phyloP scores from a whole-genome alignment of 2,888 invertebrate genomes.

The Cacoxenus indagator region DNA sequence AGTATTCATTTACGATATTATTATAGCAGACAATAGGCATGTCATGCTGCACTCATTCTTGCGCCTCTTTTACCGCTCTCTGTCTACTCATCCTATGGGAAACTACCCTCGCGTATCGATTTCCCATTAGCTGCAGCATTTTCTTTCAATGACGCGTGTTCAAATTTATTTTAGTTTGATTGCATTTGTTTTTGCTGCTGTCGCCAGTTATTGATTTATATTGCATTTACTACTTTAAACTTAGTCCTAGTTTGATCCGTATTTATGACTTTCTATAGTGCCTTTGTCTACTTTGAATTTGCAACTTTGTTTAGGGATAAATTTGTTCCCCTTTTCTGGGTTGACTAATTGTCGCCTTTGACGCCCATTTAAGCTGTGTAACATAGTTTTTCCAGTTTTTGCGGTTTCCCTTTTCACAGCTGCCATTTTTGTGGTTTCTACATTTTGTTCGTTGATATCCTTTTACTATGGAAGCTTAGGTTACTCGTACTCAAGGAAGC shows the following conservation, averaged over 20 bases:
- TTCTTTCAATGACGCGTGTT: constrained; percentile 44
- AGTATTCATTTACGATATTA: constrained; percentile 11
- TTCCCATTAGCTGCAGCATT: constrained; percentile 42
- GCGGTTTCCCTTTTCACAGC: constrained; percentile 35
- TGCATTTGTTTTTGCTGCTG: constrained; percentile 18
- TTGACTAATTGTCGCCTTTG: not conserved
- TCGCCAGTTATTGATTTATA: constrained; percentile 6
- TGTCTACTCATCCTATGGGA: not conserved
- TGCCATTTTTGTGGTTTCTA: constrained; percentile 49
- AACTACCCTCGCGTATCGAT: constrained; percentile 42
- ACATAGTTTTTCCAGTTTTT: not conserved
- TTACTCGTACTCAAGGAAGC: constrained; percentile 37
- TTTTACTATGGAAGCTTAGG: constrained; percentile 39
- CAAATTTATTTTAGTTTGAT: constrained; percentile 51
- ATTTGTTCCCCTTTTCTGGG: not conserved
- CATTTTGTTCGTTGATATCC: not conserved
- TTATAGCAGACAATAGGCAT: not conserved
- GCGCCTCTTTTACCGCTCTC: not conserved
- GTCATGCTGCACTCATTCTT: not conserved
- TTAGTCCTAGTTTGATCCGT: constrained; percentile 5
- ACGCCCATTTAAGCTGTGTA: constrained; percentile 34
- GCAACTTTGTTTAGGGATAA: not conserved
- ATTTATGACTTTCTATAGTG: not conserved
- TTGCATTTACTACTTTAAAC: not conserved
- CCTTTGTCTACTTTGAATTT: not conserved